Percentiles rank a stretch among this genome's conserved stretches.
phyloP scores from a whole-genome alignment of 2,888 invertebrate genomes.

The Sialis fuliginosa region DNA sequence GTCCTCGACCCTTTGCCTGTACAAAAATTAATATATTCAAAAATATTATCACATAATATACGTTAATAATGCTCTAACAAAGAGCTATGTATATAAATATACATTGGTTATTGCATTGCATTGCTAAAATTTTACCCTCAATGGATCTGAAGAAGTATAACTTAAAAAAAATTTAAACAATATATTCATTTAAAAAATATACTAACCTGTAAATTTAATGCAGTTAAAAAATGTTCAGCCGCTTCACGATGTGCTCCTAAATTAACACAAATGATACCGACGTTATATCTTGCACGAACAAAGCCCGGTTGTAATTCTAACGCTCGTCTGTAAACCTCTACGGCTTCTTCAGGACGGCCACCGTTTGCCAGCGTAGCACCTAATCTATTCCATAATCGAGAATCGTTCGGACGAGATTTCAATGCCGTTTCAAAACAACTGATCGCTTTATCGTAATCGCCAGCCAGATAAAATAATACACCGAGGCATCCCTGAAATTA shows the following conservation, averaged over 20 bases:
- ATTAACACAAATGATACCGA: constrained; percentile 96
- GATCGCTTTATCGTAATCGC: constrained; percentile 89
- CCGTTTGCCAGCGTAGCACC: constrained; percentile 97
- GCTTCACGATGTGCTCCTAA: constrained; percentile 84
- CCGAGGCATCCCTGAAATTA: constrained; percentile 70
- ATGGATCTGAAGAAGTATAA: too few relatives aligned
- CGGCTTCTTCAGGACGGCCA: constrained; percentile 85
- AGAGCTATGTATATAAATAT: too few relatives aligned
- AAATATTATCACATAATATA: too few relatives aligned
- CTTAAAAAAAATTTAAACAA: too few relatives aligned
- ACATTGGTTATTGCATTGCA: too few relatives aligned
- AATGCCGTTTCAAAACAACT: constrained; percentile 91
- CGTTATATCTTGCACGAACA: constrained; percentile 91
- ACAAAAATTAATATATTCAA: too few relatives aligned
- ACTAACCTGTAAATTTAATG: constrained; percentile 50
- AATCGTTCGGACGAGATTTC: constrained; percentile 69
- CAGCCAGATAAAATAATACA: constrained; percentile 84
- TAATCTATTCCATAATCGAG: constrained; percentile 89
- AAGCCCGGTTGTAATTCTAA: constrained; percentile 86
- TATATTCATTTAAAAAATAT: too few relatives aligned
- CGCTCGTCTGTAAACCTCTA: constrained; percentile 87
- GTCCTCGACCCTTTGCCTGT: constrained; percentile 58
- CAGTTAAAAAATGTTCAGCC: constrained; percentile 85
- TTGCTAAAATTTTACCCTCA: too few relatives aligned
- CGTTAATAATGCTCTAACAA: too few relatives aligned